Conservation (phyloP, 2,797 vertebrate genomes). For the Spinus pinus region DNA sequence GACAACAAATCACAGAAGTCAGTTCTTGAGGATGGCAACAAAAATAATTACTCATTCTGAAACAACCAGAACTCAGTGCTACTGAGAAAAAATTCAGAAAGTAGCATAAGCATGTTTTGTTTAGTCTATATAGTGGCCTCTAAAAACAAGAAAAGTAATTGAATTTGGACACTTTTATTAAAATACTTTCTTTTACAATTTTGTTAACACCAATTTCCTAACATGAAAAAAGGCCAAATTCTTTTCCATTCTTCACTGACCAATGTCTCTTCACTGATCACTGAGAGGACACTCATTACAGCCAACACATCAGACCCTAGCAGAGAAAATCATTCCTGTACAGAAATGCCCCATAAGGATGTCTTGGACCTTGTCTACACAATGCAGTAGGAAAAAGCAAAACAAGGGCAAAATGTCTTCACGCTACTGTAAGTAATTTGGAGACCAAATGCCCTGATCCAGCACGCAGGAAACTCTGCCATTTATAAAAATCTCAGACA, state of each 20-base stretch:
- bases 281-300: neutral
- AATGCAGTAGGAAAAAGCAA: neutral
- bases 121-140: neutral
- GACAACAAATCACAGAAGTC: neutral
- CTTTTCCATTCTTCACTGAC: neutral
- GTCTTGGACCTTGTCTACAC: neutral
- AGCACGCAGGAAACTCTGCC: neutral
- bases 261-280: neutral
- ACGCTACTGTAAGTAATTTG: neutral
- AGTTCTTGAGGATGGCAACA: neutral
- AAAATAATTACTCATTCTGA: neutral
- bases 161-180: neutral
- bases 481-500: neutral
- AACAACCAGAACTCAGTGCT: neutral
- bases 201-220: neutral
- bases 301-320: neutral
- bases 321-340: neutral
- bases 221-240: neutral
- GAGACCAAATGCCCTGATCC: neutral
- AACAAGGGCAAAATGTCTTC: neutral
- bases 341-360: neutral
- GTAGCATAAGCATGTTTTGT: neutral
- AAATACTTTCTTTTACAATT: neutral
- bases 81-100: neutral
- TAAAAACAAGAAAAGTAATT: neutral